phyloP scores from a whole-genome alignment of 2,888 invertebrate species.

The Malachius bipustulatus region DNA sequence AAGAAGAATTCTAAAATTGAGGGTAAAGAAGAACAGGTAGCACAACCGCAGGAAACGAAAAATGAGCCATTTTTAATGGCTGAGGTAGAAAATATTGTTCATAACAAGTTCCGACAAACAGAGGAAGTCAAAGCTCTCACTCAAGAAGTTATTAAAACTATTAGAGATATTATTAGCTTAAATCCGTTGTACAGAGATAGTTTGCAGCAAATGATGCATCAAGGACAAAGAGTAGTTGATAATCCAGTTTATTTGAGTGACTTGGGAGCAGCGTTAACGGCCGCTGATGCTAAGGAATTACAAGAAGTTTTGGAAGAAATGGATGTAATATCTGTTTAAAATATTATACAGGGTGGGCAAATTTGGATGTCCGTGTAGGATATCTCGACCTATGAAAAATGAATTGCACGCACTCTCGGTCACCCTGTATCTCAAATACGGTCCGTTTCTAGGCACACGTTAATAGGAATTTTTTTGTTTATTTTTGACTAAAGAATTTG shows the following conservation, averaged over 20 bases:
- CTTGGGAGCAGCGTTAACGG: constrained; percentile 88
- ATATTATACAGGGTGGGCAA: too few relatives aligned
- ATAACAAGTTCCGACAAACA: constrained; percentile 78
- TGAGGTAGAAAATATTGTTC: constrained; percentile 84
- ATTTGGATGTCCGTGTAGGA: too few relatives aligned
- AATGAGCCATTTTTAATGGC: constrained; percentile 67
- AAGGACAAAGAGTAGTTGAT: constrained; percentile 92
- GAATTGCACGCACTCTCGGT: too few relatives aligned
- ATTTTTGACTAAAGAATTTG: too few relatives aligned
- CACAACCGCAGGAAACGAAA: constrained; percentile 18
- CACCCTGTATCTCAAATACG: too few relatives aligned
- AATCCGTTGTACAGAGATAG: constrained; percentile 96
- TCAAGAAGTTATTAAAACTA: constrained; percentile 94
- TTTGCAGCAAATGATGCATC: constrained; percentile 94
- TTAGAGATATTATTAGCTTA: constrained; percentile 92
- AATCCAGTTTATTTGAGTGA: constrained; percentile 97
- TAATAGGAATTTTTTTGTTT: too few relatives aligned
- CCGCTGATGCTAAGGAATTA: constrained; percentile 81
- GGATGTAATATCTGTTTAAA: constrained; percentile 73
- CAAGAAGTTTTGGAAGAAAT: constrained; percentile 90
- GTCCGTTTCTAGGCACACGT: too few relatives aligned
- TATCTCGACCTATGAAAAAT: too few relatives aligned
- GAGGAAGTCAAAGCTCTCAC: constrained; percentile 95
- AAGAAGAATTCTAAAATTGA: constrained; percentile 13
- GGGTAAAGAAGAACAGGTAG: constrained; percentile 16